Conservation (phyloP, 1,140 invertebrate species). For the Ips nitidus region DNA sequence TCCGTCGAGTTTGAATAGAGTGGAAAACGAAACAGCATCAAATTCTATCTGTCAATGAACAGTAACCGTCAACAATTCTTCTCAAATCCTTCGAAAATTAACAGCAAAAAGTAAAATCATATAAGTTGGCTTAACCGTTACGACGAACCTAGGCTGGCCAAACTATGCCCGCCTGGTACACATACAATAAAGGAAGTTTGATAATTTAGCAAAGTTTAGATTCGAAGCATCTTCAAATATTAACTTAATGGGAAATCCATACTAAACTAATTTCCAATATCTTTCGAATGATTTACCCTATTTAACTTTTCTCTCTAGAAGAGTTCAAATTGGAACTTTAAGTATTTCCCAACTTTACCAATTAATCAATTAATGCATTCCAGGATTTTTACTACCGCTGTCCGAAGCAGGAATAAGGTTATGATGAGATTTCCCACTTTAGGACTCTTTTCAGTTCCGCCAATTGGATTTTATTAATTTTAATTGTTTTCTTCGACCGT, state of each 20-base stretch:
- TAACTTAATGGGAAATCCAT: constrained; percentile 22
- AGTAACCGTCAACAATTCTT: not conserved
- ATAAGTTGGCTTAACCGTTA: constrained; percentile 7
- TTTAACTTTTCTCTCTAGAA: constrained; percentile 21
- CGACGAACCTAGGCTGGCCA: not conserved
- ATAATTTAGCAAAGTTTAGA: constrained; percentile 25
- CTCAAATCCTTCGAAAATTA: not conserved
- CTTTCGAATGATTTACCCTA: constrained; percentile 23
- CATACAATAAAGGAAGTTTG: constrained; percentile 17
- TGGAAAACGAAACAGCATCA: constrained; percentile 1
- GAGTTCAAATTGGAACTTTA: constrained; percentile 19
- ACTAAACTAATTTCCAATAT: constrained; percentile 21
- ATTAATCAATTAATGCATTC: constrained; percentile 30
- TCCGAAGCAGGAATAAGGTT: constrained; percentile 10
- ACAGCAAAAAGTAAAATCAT: not conserved
- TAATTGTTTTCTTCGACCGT: too few relatives aligned
- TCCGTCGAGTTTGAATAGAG: not conserved
- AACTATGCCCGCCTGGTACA: constrained; percentile 5
- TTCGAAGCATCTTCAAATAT: constrained; percentile 22
- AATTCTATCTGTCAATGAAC: not conserved
- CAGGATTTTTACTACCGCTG: constrained; percentile 15
- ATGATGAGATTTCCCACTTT: constrained; percentile 16
- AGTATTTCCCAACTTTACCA: constrained; percentile 23
- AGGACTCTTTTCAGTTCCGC: not conserved
- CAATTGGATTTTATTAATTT: too few relatives aligned